Evolutionary conservation across 1,140 invertebrate genomes (phyloP), one percentile per base, ranked within the genome.

Genomic region (Lucilia sericata): DNA sequence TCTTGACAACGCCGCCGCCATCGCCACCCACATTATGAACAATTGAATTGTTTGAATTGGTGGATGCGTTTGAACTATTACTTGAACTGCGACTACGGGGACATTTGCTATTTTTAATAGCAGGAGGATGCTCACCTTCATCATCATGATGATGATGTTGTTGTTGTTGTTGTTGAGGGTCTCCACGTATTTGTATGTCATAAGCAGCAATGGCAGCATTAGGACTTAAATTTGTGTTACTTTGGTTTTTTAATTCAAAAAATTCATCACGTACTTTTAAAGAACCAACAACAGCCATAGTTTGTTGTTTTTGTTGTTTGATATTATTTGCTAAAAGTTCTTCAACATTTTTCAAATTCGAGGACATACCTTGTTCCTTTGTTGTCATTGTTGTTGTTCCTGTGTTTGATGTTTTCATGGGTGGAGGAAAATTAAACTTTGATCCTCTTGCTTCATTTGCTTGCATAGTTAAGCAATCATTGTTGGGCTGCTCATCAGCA

Each of bases 191-290:
- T 55, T 70, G 65, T 70, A 55, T 55, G 51, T 55, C 51, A 55
- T n/a, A 55, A 55, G 51, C 51, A 55, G 51, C 65, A 19, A 30
- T 30, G 25, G 4, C 78, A 13, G 49, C 80, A 60, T n/a, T 14
- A 14, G 80, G 14, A 51, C 80, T 7, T n/a, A 55, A 51, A 49
- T 49, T 21, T 21, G 19, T 80, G 42, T 25, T 21, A 80, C 76
- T 82, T 82, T 82, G 51, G 81, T 65, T 82, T 36, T 82, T 82
- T 65, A 42, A 82, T 82, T 82, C 55, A 55, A 65, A n/a, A 82
- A 82, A 82, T 65, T 82, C 81, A 65, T 82, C 81, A 82, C 81
- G 81, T 82, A 82, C 81, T 82, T 70, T 82, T 70, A 82, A 82
- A 82, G 51, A 51, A 21, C 76, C 75, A 80, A 51, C 76, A 51